phyloP scores from a whole-genome alignment of 1,140 invertebrate genomes.

The Fopius arisanus region DNA sequence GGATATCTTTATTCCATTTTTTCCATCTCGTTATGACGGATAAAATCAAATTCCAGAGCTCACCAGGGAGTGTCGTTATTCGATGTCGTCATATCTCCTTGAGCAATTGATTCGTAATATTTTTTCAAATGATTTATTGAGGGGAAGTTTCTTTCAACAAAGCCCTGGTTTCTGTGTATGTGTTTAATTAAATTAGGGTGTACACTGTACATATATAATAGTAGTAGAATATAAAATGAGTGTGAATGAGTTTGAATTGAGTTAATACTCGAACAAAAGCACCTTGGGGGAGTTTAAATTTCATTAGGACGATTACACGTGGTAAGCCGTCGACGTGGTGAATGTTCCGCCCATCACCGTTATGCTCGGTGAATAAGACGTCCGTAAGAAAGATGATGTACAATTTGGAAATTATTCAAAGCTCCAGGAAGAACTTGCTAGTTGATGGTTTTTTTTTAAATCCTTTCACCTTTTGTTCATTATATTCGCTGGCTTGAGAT shows the following conservation, averaged over 20 bases:
- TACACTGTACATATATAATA: background rate
- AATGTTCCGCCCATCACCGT: background rate
- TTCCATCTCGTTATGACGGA: background rate
- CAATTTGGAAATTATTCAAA: background rate
- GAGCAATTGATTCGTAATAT: background rate
- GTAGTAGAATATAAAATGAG: background rate
- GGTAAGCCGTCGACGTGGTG: constrained; percentile 24
- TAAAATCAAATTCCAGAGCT: background rate
- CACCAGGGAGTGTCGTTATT: background rate
- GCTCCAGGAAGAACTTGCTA: background rate
- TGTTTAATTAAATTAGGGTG: background rate
- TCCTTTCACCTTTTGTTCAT: background rate
- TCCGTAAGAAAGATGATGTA: background rate
- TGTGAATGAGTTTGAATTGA: background rate
- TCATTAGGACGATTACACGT: constrained; percentile 47
- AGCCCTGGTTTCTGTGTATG: background rate
- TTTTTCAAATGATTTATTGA: background rate
- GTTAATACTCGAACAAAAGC: constrained; percentile 30
- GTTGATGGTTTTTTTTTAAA: background rate
- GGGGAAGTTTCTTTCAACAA: background rate
- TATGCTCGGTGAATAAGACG: constrained; percentile 3
- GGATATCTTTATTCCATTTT: background rate
- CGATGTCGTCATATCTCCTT: background rate
- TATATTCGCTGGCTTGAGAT: background rate
- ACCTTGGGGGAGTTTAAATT: constrained; percentile 40